Conservation (phyloP, 2,888 invertebrate genomes). For the Marronus borbonicus region DNA sequence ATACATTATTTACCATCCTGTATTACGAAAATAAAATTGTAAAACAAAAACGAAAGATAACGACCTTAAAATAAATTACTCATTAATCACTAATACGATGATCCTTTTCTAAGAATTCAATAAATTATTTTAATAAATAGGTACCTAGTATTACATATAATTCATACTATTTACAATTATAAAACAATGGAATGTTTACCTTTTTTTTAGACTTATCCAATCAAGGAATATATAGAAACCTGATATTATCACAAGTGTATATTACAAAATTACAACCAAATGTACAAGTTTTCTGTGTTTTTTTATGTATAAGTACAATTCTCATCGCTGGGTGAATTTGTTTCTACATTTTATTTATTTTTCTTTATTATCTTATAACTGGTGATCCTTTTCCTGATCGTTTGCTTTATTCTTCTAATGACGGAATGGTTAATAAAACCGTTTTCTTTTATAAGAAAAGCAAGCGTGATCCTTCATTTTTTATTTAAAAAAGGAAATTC, state of each 20-base stretch:
- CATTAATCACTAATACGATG: slow-evolving; percentile 20
- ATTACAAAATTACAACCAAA: slow-evolving; percentile 52
- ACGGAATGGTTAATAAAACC: no score
- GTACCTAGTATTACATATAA: slow-evolving; percentile 44
- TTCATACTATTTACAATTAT: slow-evolving; percentile 46
- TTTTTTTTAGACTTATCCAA: slow-evolving; percentile 40
- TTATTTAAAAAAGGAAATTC: no score
- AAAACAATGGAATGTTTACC: slow-evolving; percentile 49
- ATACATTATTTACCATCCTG: slow-evolving; percentile 19
- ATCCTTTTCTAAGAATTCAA: slow-evolving; percentile 40
- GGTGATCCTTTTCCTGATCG: background rate
- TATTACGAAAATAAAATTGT: slow-evolving; percentile 24
- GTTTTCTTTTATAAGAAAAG: no score
- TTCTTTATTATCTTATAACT: background rate
- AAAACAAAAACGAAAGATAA: slow-evolving; percentile 30
- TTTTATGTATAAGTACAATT: slow-evolving; percentile 49
- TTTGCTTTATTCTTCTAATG: background rate
- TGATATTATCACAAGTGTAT: slow-evolving; percentile 54
- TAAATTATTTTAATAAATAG: slow-evolving; percentile 49
- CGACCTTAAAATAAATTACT: slow-evolving; percentile 14
- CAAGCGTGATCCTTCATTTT: no score
- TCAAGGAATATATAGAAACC: slow-evolving; percentile 52
- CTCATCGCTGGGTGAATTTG: slow-evolving; percentile 45
- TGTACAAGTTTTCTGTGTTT: slow-evolving; percentile 47
- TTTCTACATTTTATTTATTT: slow-evolving; percentile 29